These are phyloP conservation scores for Cydia amplana DNA, from an alignment of 1,140 invertebrate genomes.

Conservation along the genomic window DNA sequence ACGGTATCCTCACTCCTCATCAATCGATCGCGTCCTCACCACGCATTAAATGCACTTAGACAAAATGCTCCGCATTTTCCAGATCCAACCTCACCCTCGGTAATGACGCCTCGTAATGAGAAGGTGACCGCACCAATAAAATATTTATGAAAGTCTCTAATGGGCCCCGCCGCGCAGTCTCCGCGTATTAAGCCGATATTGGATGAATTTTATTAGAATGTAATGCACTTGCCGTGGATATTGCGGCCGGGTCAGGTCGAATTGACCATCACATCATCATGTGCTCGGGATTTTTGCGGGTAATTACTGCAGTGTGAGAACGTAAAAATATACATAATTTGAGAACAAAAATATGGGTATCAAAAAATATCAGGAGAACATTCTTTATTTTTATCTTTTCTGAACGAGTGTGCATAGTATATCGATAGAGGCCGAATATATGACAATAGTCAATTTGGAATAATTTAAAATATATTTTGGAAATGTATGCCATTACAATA, in stretches of 20 bases:
- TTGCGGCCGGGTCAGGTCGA: constrained; percentile 12
- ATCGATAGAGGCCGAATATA: neutral
- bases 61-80: constrained; percentile 18
- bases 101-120: constrained; percentile 54
- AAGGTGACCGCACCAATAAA: constrained; percentile 63
- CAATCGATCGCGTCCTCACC: neutral
- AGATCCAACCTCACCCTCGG: constrained; percentile 13
- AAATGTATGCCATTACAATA: neutral
- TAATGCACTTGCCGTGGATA: constrained; percentile 26
- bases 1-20: neutral
- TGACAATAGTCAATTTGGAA: neutral
- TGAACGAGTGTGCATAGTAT: neutral
- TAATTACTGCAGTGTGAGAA: constrained; percentile 6
- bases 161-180: constrained; percentile 54
- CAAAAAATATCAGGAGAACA: too few relatives aligned
- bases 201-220: constrained; percentile 33
- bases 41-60: constrained; percentile 19
- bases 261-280: constrained; percentile 7
- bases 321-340: neutral
- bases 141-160: constrained; percentile 74
- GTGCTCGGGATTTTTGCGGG: neutral
- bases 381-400: neutral
- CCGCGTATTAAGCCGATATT: constrained; percentile 29
- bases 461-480: neutral
- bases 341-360: neutral